These are phyloP conservation scores for Pardalotus punctatus DNA, from an alignment of 2,113 vertebrate genomes.

Conservation along the genomic window DNA sequence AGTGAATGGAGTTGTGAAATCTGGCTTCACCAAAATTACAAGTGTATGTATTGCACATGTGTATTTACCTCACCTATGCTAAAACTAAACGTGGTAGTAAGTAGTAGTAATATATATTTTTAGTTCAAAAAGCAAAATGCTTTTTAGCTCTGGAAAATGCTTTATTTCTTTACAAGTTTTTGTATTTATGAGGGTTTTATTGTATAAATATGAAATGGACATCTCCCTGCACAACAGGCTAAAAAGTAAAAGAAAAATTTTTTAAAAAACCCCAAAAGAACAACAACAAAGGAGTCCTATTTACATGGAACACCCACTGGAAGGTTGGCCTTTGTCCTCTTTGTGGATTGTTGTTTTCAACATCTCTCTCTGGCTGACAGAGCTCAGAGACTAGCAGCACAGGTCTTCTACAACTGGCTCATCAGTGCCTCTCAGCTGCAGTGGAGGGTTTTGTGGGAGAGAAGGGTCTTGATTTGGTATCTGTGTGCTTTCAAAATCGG, in stretches of 20 bases:
- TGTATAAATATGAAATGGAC: background rate
- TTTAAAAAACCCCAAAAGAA: background rate
- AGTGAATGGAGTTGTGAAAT: background rate
- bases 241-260: background rate
- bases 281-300: background rate
- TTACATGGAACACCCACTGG: background rate
- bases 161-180: background rate
- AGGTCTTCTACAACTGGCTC: background rate
- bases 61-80: background rate
- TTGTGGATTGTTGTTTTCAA: background rate
- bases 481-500: background rate
- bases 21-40: background rate
- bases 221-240: background rate
- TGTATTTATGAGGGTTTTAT: background rate
- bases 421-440: background rate
- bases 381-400: background rate
- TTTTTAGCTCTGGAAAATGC: background rate
- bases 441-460: background rate
- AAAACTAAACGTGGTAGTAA: background rate
- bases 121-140: background rate
- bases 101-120: background rate
- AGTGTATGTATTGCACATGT: background rate
- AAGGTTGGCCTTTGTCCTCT: background rate
- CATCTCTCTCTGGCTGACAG: background rate
- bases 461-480: background rate